Evolutionary conservation across 2,113 vertebrate species (phyloP), one percentile per base, ranked within the genome.

Genomic region (Carettochelys insculpta): DNA sequence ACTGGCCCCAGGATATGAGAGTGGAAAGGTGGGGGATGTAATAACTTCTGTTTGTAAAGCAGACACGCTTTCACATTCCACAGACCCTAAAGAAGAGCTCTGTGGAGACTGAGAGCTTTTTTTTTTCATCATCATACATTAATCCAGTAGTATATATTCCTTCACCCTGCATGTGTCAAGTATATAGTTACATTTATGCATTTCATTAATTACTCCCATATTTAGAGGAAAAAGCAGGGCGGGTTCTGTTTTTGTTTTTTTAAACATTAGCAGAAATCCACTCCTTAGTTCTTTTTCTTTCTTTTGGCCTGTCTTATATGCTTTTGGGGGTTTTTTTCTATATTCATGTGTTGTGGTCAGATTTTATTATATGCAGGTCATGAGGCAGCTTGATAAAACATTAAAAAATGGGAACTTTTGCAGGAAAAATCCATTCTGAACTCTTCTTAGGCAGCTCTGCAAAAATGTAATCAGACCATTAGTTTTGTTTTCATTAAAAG

Each of bases 401-500:
- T 92, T 77, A 85, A 31, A 34, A 61, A 34, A 52, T 48, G 31
- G 34, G 71, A 11, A n/a, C 75, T 31, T 82, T 34, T 52, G 25
- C 13, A 31, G 78, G 41, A 45, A 90, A 90, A 83, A 8, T 82
- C 76, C 11, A 88, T 86, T 96, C 88, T 92, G 54, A 86, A 76
- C 41, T 93, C 34, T 80, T 80, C 48, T 34, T 54, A 47, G 82
- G 82, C 52, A 88, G 48, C 43, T 88, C 52, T 54, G 43, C 24
- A 81, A 87, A 93, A 95, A 85, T 51, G 4, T 89, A 95, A 97
- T 95, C 94, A 95, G 88, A 83, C 88, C 95, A 97, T 96, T 97
- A 96, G 83, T 92, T 95, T 94, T n/a, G n/a, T 50, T 95, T 97
- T 95, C 93, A 92, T 96, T 95, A 96, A 77, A 68, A 71, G 56